Evolutionary conservation across 2,888 invertebrate species (phyloP), one percentile per base, ranked within the genome.

Genomic region (Yponomeuta evonymella): DNA sequence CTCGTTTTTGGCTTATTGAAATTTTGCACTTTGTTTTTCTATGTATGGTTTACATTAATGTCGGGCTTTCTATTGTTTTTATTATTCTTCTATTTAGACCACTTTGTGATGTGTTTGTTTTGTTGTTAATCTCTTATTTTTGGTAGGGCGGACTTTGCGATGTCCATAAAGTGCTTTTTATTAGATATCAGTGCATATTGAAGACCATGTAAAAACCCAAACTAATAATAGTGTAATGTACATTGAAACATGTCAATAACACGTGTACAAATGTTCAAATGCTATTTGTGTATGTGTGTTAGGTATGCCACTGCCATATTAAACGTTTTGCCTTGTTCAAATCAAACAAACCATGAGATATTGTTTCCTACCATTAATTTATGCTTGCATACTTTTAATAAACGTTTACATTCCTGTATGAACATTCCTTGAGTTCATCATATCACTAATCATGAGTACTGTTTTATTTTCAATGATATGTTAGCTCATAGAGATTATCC

Each of bases 121-220:
- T 15, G 62, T 63, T 36, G n/a, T 62, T 33, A 23, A 68, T 48
- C 81, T 80, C 76, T 79, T 80, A 77, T 75, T 73, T 72, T 75
- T 75, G 72, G 78, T 76, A 79, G 79, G 80, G 77, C 78, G 80
- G 81, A 82, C 62, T 69, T 63, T 36, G 63, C 33, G 48, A 65
- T 81, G 79, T 83, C 81, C 83, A 79, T 81, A 85, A 88, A 89
- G 87, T 88, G 89, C 89, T 90, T 89, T 89, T 89, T 86, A 81
- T 84, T 75, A 82, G 79, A 80, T 81, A 84, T 83, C 79, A 11
- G 65, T 30, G 51, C 82, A 80, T 83, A 80, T 87, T 86, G 83
- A 85, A 79, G 80, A 77, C 74, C 63, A 51, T 91, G 90, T 92
- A 90, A 85, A 90, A 90, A 92, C 89, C 23, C 83, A 43, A 64